phyloP scores from a whole-genome alignment of 2,888 invertebrate species.

The Pachliopta kotzebuea region DNA sequence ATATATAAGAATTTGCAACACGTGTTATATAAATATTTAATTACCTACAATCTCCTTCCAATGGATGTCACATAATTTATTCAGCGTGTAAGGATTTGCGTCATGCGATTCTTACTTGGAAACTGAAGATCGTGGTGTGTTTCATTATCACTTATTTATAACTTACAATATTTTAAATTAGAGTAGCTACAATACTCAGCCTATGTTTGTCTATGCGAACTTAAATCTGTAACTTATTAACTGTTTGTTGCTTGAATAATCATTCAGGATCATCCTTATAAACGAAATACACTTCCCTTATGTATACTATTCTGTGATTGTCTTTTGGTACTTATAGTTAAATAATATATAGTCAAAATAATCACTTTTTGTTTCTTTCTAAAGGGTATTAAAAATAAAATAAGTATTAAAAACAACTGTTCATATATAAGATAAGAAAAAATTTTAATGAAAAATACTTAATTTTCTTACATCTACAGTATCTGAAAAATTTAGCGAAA shows the following conservation, averaged over 20 bases:
- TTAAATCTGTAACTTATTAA: not conserved
- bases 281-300: too few species aligned
- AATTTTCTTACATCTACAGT: not conserved
- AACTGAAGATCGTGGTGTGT: conserved; percentile 19
- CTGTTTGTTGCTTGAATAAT: not conserved
- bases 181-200: not conserved
- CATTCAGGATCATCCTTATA: too few species aligned
- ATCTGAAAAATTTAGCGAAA: not conserved
- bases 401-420: too few species aligned
- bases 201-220: not conserved
- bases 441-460: not conserved
- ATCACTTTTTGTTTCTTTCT: too few species aligned
- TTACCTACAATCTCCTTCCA: not conserved
- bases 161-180: not conserved
- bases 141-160: conserved; percentile 12
- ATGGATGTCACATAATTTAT: conserved; percentile 11
- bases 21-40: not conserved
- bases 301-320: too few species aligned
- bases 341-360: too few species aligned
- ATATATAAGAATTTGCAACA: not conserved
- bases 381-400: too few species aligned
- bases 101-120: conserved; percentile 19
- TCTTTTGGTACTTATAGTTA: too few species aligned
- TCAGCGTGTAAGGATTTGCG: conserved; percentile 15
- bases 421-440: too few species aligned